phyloP scores from a whole-genome alignment of 2,113 vertebrate species.

The Dasyornis broadbenti region DNA sequence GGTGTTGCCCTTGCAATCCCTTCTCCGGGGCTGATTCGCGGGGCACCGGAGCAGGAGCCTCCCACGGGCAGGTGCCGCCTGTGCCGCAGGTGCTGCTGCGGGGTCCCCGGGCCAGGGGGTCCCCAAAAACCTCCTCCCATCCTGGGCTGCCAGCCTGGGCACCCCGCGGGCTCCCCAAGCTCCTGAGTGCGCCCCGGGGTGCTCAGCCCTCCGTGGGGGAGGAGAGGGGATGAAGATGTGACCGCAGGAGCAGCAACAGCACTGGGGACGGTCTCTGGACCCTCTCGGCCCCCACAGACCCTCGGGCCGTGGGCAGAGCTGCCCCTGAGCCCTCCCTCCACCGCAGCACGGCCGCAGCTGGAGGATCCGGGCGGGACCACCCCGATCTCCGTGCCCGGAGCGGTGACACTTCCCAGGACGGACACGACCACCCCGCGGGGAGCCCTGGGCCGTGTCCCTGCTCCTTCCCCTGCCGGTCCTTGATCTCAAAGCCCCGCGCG shows the following conservation, averaged over 20 bases:
- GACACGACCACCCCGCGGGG: not conserved
- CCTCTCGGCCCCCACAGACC: accelerated
- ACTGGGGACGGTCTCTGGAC: not conserved
- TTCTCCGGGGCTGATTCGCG: accelerated
- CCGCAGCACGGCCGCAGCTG: accelerated
- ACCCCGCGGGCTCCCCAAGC: not conserved
- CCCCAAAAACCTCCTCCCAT: not conserved
- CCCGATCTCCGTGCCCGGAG: not conserved
- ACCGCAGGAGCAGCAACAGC: not conserved
- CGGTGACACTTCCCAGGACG: not conserved
- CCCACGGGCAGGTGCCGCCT: not conserved
- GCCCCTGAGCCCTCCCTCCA: no score
- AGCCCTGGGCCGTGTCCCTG: not conserved
- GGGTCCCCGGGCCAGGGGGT: not conserved
- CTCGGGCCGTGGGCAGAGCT: not conserved
- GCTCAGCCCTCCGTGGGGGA: not conserved
- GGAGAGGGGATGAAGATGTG: not conserved
- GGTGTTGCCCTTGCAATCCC: not conserved
- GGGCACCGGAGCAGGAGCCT: not conserved
- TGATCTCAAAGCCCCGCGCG: accelerated
- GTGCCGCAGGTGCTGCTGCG: not conserved
- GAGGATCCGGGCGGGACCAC: not conserved
- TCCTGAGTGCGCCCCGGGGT: accelerated
- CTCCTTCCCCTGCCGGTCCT: not conserved
- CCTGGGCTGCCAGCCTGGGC: not conserved